Percentiles rank a stretch among this genome's conserved stretches.
Conservation (phyloP, 2,113 vertebrate genomes). For the Entomyzon cyanotis region DNA sequence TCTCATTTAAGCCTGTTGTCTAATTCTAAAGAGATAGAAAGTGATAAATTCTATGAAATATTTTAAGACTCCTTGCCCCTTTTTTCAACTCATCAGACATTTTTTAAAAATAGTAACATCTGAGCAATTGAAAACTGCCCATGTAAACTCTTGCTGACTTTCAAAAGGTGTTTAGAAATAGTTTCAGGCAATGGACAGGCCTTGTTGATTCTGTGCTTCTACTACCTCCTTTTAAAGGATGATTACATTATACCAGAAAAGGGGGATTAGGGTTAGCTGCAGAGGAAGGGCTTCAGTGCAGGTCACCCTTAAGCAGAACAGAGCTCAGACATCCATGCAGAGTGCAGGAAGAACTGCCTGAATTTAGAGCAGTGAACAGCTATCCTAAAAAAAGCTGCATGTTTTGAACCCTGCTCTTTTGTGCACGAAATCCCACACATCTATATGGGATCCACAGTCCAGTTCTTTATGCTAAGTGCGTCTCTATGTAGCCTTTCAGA, state of each 20-base stretch:
- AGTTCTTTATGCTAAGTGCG: not conserved
- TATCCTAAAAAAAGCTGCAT: not conserved
- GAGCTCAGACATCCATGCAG: not conserved
- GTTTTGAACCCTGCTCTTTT: not conserved
- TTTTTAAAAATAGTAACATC: not conserved
- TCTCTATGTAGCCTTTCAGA: not conserved
- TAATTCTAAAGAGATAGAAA: not conserved
- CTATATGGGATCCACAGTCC: not conserved
- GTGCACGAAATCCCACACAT: not conserved
- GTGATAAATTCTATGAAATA: not conserved
- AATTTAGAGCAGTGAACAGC: not conserved
- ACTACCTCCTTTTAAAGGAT: not conserved
- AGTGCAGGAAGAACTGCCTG: not conserved
- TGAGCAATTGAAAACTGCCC: not conserved
- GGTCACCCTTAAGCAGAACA: not conserved
- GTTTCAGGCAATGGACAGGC: not conserved
- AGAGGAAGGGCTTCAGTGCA: not conserved
- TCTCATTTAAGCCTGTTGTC: not conserved
- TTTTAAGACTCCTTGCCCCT: not conserved
- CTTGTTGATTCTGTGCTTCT: not conserved
- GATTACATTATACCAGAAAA: not conserved
- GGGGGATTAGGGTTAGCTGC: not conserved
- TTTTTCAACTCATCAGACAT: not conserved
- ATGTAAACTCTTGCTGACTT: not conserved
- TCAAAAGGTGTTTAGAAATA: not conserved